These are phyloP conservation scores for Pseudomyrmex flavicornis DNA, from an alignment of 1,140 invertebrate genomes.

Conservation along the genomic window DNA sequence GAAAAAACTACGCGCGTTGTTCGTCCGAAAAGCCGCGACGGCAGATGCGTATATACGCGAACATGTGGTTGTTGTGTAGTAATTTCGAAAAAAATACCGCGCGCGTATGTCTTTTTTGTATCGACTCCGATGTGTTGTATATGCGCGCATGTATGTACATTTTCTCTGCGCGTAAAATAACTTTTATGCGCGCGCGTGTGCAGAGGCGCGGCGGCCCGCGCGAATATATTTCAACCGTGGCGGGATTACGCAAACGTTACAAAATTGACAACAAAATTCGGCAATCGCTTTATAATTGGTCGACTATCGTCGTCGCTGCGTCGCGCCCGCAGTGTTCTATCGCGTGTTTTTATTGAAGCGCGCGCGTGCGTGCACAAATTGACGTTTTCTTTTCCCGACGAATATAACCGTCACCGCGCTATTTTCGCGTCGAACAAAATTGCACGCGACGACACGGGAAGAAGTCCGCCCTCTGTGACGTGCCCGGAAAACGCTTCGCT, in stretches of 20 bases:
- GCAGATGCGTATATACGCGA: constrained; percentile 14
- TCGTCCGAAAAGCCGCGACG: constrained; percentile 38
- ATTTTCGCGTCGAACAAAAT: constrained; percentile 12
- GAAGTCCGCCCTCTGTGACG: constrained; percentile 34
- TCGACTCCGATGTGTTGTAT: neutral
- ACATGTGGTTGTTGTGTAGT: constrained; percentile 29
- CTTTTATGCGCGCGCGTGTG: neutral
- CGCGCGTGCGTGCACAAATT: neutral
- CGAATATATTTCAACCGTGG: too few relatives aligned
- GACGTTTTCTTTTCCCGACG: constrained; percentile 20
- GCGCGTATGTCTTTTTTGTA: neutral
- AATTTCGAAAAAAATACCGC: constrained; percentile 50
- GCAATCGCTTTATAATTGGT: constrained; percentile 40
- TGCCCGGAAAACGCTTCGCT: constrained; percentile 23
- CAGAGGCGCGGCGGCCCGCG: neutral
- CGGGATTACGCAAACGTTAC: constrained; percentile 19
- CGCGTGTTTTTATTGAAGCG: neutral
- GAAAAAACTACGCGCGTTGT: constrained; percentile 42
- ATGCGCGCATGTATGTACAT: too few relatives aligned
- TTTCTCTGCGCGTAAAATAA: too few relatives aligned
- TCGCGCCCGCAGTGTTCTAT: neutral
- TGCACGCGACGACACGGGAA: neutral
- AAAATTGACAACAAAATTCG: constrained; percentile 29
- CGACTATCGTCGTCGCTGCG: neutral
- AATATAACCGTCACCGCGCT: neutral